phyloP scores from a whole-genome alignment of 2,888 invertebrate genomes.

The Euspilapteryx auroguttella region DNA sequence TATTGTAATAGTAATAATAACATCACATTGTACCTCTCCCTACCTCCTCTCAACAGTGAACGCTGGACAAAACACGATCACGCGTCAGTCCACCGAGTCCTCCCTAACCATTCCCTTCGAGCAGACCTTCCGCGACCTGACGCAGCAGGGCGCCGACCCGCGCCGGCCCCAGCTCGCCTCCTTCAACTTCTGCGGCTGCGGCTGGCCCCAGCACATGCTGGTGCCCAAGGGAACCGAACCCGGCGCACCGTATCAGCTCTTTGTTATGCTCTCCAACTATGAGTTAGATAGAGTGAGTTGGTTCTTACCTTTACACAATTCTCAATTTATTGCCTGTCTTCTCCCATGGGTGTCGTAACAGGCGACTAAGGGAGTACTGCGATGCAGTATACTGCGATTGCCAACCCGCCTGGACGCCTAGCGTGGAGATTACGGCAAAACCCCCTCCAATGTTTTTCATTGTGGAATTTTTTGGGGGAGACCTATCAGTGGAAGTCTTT shows the following conservation, averaged over 20 bases:
- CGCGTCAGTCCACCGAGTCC: constrained; percentile 62
- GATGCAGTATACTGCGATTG: too few species aligned
- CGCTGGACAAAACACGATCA: constrained; percentile 57
- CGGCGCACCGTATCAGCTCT: constrained; percentile 35
- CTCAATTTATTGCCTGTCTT: too few species aligned
- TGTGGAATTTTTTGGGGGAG: too few species aligned
- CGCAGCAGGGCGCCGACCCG: constrained; percentile 21
- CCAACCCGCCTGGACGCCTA: too few species aligned
- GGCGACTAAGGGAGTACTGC: too few species aligned
- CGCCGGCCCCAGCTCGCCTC: constrained; percentile 17
- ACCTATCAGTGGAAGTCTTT: too few species aligned
- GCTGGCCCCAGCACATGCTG: constrained; percentile 64
- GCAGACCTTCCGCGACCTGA: constrained; percentile 59
- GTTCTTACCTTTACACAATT: too few species aligned
- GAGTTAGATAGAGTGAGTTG: constrained; percentile 39
- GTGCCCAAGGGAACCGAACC: constrained; percentile 51
- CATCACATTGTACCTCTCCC: too few species aligned
- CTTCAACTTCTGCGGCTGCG: constrained; percentile 66
- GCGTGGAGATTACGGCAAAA: too few species aligned
- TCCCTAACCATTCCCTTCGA: constrained; percentile 61
- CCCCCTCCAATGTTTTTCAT: too few species aligned
- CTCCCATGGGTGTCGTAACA: too few species aligned
- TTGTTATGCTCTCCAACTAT: constrained; percentile 52
- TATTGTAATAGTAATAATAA: too few species aligned
- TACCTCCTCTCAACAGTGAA: constrained; percentile 46